These are phyloP conservation scores for Gavia stellata DNA, from an alignment of 2,113 vertebrate genomes.

Conservation along the genomic window DNA sequence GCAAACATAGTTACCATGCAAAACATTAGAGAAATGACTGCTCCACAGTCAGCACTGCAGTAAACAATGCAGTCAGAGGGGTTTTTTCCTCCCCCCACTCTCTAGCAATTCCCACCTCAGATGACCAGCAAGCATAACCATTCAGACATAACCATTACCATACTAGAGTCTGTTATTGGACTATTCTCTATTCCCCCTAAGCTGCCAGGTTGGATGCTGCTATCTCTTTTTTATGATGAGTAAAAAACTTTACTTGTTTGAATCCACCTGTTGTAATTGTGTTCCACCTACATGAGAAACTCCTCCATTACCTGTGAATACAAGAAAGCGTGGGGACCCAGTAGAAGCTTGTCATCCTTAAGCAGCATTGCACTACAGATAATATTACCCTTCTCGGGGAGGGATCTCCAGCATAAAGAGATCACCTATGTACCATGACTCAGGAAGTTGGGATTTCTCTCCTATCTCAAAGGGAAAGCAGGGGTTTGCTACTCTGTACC, in stretches of 20 bases:
- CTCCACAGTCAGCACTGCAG: neutral
- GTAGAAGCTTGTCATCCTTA: neutral
- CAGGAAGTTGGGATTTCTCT: neutral
- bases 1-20: conserved; percentile 38
- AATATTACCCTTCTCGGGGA: neutral
- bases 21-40: neutral
- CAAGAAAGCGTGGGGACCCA: neutral
- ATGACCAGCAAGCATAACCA: neutral
- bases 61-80: neutral
- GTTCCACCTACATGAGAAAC: neutral
- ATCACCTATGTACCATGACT: neutral
- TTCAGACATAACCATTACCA: neutral
- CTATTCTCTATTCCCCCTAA: neutral
- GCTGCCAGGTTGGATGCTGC: neutral
- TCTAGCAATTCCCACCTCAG: neutral
- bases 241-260: no score
- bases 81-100: neutral
- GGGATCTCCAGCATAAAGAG: neutral
- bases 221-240: neutral
- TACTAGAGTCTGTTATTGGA: neutral
- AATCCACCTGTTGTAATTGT: neutral
- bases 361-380: neutral
- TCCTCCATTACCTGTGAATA: neutral
- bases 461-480: neutral
- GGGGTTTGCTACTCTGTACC: neutral